Conservation (phyloP, 30 jellyfish, hydroid and myxozoan species). For the Pseudorhiza aurosa region DNA sequence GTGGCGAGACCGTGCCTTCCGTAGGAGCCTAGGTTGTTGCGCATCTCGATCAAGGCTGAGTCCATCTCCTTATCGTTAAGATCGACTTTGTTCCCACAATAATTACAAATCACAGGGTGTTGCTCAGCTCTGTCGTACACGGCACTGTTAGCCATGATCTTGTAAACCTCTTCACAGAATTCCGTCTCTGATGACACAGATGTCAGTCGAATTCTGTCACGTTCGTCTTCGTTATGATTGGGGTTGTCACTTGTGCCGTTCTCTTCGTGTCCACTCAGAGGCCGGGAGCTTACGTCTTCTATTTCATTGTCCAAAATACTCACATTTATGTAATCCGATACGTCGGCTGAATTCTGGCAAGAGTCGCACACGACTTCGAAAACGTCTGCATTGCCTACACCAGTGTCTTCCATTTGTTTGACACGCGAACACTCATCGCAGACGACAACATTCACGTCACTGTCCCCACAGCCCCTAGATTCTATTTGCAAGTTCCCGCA, state of each 20-base stretch:
- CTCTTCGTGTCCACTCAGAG: neutral
- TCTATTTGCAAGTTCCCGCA: constrained; percentile 21
- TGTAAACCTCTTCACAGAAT: constrained; percentile 65
- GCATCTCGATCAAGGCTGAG: constrained; percentile 63
- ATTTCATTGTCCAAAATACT: constrained; percentile 18
- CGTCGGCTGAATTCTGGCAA: constrained; percentile 13
- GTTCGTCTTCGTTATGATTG: neutral
- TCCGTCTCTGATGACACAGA: constrained; percentile 45
- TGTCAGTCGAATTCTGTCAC: constrained; percentile 12
- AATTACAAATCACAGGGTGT: constrained; percentile 73
- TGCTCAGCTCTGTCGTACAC: constrained; percentile 23
- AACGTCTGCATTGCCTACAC: constrained; percentile 78
- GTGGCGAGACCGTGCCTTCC: constrained; percentile 16
- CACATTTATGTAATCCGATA: constrained; percentile 17
- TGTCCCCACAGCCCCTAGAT: constrained; percentile 84
- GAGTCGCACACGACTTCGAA: constrained; percentile 43
- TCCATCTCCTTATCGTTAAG: constrained; percentile 69
- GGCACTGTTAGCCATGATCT: constrained; percentile 53
- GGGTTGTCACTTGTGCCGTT: neutral
- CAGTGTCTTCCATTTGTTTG: constrained; percentile 26
- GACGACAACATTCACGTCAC: constrained; percentile 50
- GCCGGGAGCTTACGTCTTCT: neutral
- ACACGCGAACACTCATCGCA: constrained; percentile 68
- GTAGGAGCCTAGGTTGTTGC: constrained; percentile 65
- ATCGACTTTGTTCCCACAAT: constrained; percentile 89